Evolutionary conservation across 2,113 vertebrate genomes (phyloP), one percentile per base, ranked within the genome.

Genomic region (Myotis brandtii): DNA sequence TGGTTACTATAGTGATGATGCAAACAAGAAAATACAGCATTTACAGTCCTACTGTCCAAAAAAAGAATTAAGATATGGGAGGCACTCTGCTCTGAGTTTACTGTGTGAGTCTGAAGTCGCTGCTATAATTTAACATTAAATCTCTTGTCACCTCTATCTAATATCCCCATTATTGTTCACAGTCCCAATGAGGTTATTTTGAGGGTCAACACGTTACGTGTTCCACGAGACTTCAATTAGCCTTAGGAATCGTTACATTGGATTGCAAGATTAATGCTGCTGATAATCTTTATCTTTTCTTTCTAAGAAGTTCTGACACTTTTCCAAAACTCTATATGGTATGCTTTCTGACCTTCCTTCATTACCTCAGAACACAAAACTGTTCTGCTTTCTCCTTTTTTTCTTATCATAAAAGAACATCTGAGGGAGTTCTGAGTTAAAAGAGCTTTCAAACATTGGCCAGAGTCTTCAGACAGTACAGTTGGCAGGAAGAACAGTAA

Each of bases 1-100:
- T 30, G 17, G 56, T 59, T 72, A 43, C 9, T 77, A 34, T 18
- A 54, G 37, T 27, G 21, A 69, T 32, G 69, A 79, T 13, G 1
- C 20, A 89, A 93, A 96, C 62, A 97, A 97, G 97, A 97, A 97
- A 96, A 96, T 66, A 77, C 1, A 93, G 52, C 95, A 96, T 97
- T 97, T 98, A 96, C 93, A 97, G 80, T 85, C 43, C 86, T 85
- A 34, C 5, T 75, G 82, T 84, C 94, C 67, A 96, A 91, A 70
- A 85, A 70, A 17, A 88, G 40, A 96, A 69, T 34, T 84, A 86
- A 90, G 72, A 37, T 6, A 79, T 18, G 85, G 14, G 23, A 8
- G 30, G 34, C 89, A 83, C 87, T 95, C 90, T 96, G 16, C 64
- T 75, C 80, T 69, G 64, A 92, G 66, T 67, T 95, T 94, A 86